phyloP scores from a whole-genome alignment of 1,140 invertebrate genomes.

The Araneus ventricosus region DNA sequence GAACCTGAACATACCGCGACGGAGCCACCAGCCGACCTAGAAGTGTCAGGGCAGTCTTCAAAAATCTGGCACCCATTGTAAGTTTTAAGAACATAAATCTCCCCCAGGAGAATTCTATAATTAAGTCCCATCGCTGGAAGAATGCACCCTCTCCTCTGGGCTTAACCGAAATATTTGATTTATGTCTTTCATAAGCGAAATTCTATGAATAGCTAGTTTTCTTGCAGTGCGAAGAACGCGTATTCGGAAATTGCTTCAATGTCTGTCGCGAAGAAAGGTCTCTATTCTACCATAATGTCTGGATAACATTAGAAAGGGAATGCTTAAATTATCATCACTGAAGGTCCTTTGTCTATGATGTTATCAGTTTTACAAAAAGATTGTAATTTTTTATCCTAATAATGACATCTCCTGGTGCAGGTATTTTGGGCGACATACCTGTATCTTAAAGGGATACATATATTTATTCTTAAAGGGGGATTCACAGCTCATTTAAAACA shows the following conservation, averaged over 20 bases:
- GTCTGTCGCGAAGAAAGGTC: not conserved
- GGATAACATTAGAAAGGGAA: no score
- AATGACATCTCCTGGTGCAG: no score
- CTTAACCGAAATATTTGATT: constrained; percentile 33
- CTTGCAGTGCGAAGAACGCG: not conserved
- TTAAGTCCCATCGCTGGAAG: constrained; percentile 25
- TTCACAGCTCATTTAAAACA: no score
- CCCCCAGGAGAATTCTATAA: constrained; percentile 17
- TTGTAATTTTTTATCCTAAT: no score
- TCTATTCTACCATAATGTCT: not conserved
- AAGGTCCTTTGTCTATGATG: no score
- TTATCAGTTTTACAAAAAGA: no score
- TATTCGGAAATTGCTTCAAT: not conserved
- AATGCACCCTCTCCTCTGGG: not conserved
- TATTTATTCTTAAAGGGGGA: no score
- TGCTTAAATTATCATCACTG: no score
- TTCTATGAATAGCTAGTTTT: constrained; percentile 36
- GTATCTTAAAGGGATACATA: no score
- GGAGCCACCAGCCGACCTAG: not conserved
- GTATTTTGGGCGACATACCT: no score
- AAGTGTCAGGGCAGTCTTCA: constrained; percentile 11
- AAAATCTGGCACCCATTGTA: constrained; percentile 11
- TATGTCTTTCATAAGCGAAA: constrained; percentile 31
- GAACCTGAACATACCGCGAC: not conserved
- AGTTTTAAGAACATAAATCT: not conserved